Percentiles rank a stretch among this genome's conserved stretches.
Evolutionary conservation across 2,888 invertebrate species (phyloP).

Genomic region (Elysia crispata): DNA sequence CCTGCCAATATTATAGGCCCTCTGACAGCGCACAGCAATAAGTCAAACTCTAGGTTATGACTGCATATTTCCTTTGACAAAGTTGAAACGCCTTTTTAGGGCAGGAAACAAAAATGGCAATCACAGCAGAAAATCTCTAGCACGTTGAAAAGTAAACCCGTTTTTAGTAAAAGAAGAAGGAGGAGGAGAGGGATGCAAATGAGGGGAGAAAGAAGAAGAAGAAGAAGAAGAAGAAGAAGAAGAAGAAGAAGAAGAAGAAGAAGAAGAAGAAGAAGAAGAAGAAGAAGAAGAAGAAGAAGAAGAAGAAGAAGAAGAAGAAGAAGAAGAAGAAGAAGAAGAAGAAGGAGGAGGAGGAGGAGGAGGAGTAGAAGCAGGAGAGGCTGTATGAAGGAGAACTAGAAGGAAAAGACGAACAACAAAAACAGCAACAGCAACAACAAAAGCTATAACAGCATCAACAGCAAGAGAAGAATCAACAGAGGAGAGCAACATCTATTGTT

Average conservation of each 20-base stretch:
- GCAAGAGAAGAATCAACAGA: too few species aligned
- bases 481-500: too few species aligned
- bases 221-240: constrained; percentile 28
- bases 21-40: background rate
- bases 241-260: constrained; percentile 33
- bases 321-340: background rate
- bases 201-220: constrained; percentile 22
- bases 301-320: background rate
- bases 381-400: too few species aligned
- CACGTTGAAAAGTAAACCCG: constrained; percentile 14
- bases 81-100: background rate
- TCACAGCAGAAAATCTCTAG: constrained; percentile 11
- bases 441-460: too few species aligned
- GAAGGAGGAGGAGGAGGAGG: constrained; percentile 23
- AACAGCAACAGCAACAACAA: too few species aligned
- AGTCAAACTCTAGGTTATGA: background rate
- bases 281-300: background rate
- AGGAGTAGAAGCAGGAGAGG: background rate
- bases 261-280: constrained; percentile 19
- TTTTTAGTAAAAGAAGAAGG: constrained; percentile 43
- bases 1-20: too few species aligned
- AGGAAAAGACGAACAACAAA: too few species aligned
- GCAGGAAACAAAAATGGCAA: background rate
- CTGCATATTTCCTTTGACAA: background rate
- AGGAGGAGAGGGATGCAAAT: constrained; percentile 15